Evolutionary conservation across 64 coral and sea anemone genomes (phyloP).

Genomic region (Montipora foliosa): DNA sequence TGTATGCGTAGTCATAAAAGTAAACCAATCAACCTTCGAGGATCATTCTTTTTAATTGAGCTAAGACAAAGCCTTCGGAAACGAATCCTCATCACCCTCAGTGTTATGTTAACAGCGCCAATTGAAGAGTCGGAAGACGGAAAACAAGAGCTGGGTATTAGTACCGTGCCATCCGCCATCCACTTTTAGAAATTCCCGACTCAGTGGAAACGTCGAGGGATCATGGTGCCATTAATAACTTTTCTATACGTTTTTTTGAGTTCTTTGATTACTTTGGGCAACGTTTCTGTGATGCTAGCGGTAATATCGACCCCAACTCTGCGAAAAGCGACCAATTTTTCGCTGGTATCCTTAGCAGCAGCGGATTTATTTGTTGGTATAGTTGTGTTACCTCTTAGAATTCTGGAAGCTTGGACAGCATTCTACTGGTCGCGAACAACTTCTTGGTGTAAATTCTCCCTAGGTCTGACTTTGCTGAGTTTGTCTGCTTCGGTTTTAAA

Average conservation of each 20-base stretch:
- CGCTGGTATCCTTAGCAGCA: slow-evolving; percentile 60
- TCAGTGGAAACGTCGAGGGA: not conserved
- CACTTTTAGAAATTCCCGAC: too few relatives aligned
- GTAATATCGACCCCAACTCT: slow-evolving; percentile 63
- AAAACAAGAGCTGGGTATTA: too few relatives aligned
- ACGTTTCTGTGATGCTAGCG: slow-evolving; percentile 45
- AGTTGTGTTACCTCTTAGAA: slow-evolving; percentile 50
- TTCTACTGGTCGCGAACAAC: slow-evolving; percentile 48
- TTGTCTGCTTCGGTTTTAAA: slow-evolving; percentile 77
- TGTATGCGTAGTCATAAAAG: too few relatives aligned
- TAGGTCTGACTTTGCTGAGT: slow-evolving; percentile 70
- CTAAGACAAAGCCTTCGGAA: too few relatives aligned
- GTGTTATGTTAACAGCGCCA: too few relatives aligned
- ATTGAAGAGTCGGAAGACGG: too few relatives aligned
- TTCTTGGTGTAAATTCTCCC: slow-evolving; percentile 56
- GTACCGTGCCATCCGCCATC: too few relatives aligned
- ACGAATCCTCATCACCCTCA: too few relatives aligned
- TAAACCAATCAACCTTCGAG: too few relatives aligned
- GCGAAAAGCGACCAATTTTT: slow-evolving; percentile 60
- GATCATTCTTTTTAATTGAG: too few relatives aligned
- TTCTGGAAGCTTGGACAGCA: slow-evolving; percentile 42
- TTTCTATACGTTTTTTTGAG: slow-evolving; percentile 43
- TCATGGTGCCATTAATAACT: slow-evolving; percentile 11
- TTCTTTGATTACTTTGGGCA: slow-evolving; percentile 53
- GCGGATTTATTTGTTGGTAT: slow-evolving; percentile 66